These are phyloP conservation scores for Drosophila koepferae DNA, from an alignment of 2,888 invertebrate genomes.

Conservation along the genomic window DNA sequence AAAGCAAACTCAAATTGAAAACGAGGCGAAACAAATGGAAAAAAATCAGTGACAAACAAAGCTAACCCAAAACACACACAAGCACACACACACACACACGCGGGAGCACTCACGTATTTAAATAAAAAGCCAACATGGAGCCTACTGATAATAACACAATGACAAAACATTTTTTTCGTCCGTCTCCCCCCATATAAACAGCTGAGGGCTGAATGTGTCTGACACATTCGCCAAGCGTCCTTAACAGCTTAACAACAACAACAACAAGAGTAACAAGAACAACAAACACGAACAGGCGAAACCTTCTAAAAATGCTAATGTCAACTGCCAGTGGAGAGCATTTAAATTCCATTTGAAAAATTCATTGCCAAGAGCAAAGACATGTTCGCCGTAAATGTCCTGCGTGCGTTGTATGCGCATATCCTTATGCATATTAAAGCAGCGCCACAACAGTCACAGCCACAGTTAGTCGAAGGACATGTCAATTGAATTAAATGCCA, in stretches of 20 bases:
- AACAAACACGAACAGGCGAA: conserved; percentile 1
- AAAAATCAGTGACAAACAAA: conserved; percentile 23
- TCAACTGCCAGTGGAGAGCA: conserved; percentile 71
- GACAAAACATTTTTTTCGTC: conserved; percentile 50
- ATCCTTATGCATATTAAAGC: conserved; percentile 53
- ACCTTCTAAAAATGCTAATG: conserved; percentile 66
- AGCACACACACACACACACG: conserved; percentile 1
- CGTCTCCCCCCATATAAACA: conserved; percentile 15
- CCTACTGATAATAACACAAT: conserved; percentile 67
- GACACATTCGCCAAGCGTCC: conserved; percentile 61
- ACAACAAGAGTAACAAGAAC: conserved; percentile 2
- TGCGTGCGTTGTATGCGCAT: conserved; percentile 27
- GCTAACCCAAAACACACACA: conserved; percentile 17
- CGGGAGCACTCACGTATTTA: conserved; percentile 14
- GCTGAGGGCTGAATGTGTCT: conserved; percentile 53
- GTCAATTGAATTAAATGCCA: conserved; percentile 29
- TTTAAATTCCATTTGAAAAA: conserved; percentile 76
- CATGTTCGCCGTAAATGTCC: conserved; percentile 52
- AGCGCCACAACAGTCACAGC: conserved; percentile 10
- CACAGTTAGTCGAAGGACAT: conserved; percentile 4
- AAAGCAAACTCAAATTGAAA: conserved; percentile 42
- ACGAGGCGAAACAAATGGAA: conserved; percentile 14
- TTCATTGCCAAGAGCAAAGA: conserved; percentile 65
- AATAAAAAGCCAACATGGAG: conserved; percentile 34
- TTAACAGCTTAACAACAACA: conserved; percentile 26